These are phyloP conservation scores for Stegodyphus mimosarum DNA, from an alignment of 1,140 invertebrate genomes.

Conservation along the genomic window DNA sequence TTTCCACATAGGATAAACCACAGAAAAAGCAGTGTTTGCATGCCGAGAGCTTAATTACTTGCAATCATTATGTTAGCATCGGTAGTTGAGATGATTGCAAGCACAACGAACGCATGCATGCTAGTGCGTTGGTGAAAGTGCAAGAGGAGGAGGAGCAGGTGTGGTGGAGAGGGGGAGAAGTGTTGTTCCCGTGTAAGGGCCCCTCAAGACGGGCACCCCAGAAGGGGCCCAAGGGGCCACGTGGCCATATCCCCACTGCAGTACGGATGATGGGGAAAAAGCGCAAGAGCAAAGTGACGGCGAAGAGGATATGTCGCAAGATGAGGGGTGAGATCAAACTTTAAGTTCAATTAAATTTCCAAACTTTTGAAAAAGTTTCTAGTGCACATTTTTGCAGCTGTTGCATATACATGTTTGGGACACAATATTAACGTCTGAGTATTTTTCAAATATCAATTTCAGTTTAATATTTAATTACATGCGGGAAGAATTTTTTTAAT, in stretches of 20 bases:
- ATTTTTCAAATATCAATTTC: no score
- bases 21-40: background rate
- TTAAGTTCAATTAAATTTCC: background rate
- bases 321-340: slow-evolving; percentile 21
- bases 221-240: slow-evolving; percentile 42
- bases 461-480: no score
- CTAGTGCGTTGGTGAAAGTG: background rate
- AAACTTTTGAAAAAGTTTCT: background rate
- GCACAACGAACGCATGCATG: slow-evolving; percentile 1
- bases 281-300: slow-evolving; percentile 22
- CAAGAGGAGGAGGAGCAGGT: background rate
- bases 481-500: no score
- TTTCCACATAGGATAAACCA: background rate
- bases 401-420: no score
- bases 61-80: background rate
- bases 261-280: slow-evolving; percentile 39
- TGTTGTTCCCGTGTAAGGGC: background rate
- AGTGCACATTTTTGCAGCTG: background rate
- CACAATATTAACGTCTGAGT: no score
- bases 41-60: background rate
- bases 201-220: slow-evolving; percentile 51
- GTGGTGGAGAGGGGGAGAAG: background rate
- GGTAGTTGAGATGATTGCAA: background rate
- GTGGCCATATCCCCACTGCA: slow-evolving; percentile 48
- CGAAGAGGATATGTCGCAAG: slow-evolving; percentile 23